Conservation (phyloP, 2,113 vertebrate species). For the Heptranchias perlo region DNA sequence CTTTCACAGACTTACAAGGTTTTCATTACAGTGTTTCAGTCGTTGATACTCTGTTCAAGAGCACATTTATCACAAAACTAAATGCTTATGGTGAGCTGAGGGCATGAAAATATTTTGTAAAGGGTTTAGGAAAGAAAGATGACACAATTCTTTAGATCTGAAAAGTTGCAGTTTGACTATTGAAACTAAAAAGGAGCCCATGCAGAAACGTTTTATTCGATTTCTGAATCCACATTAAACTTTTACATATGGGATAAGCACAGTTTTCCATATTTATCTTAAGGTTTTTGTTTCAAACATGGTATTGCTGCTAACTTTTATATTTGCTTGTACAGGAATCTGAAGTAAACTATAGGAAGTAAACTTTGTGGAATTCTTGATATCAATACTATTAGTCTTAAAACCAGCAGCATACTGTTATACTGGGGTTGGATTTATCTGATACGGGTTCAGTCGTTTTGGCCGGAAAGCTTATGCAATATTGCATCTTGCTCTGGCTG, state of each 20-base stretch:
- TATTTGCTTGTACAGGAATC: too few species aligned
- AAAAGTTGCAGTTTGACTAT: background rate
- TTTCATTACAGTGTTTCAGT: constrained; percentile 25
- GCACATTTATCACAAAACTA: constrained; percentile 14
- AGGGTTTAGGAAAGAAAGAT: background rate
- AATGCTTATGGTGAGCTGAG: background rate
- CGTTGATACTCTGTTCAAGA: background rate
- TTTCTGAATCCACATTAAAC: background rate
- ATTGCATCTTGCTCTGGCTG: background rate
- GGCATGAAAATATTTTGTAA: background rate
- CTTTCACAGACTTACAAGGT: constrained; percentile 30
- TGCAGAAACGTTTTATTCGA: background rate
- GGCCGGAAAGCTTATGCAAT: background rate
- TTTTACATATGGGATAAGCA: background rate
- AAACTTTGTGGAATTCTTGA: background rate
- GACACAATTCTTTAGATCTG: background rate
- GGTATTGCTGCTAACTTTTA: too few species aligned
- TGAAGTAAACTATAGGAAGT: too few species aligned
- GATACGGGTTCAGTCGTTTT: background rate
- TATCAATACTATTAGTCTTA: background rate
- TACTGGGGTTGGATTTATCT: background rate
- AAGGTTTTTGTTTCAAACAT: background rate
- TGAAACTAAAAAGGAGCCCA: background rate
- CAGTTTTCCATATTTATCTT: background rate
- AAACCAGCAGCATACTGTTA: background rate